Evolutionary conservation across 1,140 invertebrate genomes (phyloP), one percentile per base, ranked within the genome.

Genomic region (Acromyrmex heyeri): DNA sequence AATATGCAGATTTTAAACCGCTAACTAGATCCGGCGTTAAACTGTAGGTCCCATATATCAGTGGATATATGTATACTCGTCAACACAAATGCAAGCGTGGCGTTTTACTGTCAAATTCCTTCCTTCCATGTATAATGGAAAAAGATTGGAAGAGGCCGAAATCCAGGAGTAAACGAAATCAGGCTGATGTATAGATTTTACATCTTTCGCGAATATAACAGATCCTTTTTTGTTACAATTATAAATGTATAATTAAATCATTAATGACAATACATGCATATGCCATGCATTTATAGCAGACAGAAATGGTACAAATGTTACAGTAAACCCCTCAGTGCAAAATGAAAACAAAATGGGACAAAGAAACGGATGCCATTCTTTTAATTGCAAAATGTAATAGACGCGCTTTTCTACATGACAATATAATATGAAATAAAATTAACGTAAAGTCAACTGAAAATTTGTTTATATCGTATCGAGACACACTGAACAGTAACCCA

Each of bases 401-500:
- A 61, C 38, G 16, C 12, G 8, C 10, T 30, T 72, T 73, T 73
- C 24, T 72, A 38, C 55, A 38, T 3, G 3, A 59, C 14, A 6
- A n/a, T n/a, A 30, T 34, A 14, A 24, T n/a, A 44, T 44, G 14
- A 86, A 90, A 88, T 53, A 44, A 64, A 88, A 24, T 64, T 21
- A 78, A 88, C 2, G 10, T 76, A 82, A 86, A 72, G 57, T 75
- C 77, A 62, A n/a, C 27, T 53, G 0, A 57, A 16, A 48, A 38
- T 70, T 48, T 12, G 1, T 55, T 30, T 67, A 55, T 27, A 12
- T 76, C 59, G 4, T 57, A 79, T 79, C n/a, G 34, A 64, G 83
- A 69, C 55, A 91, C 83, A 88, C 27, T 73, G 70, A 90, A 83
- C 61, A 88, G 38, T 77, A 83, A 90, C 57, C 55, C 61, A 70